Conservation (phyloP, 2,888 invertebrate species). For the Microctonus brassicae region DNA sequence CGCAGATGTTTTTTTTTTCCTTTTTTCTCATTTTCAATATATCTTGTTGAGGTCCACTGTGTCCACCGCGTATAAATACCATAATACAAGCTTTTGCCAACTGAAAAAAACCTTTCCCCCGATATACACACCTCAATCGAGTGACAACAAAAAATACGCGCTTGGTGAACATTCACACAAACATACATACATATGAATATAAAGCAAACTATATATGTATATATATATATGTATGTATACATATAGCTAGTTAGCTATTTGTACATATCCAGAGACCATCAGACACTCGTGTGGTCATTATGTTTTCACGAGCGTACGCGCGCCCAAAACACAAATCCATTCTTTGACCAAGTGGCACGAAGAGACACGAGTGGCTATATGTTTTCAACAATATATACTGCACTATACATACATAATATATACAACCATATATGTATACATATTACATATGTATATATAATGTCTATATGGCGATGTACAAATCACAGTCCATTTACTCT, state of each 20-base stretch:
- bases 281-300: slow-evolving; percentile 54
- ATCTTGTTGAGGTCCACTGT: not conserved
- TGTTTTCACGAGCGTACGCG: slow-evolving; percentile 50
- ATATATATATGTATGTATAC: slow-evolving; percentile 35
- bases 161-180: too few species aligned
- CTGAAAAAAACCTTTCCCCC: not conserved
- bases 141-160: slow-evolving; percentile 2
- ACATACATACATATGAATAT: too few species aligned
- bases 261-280: too few species aligned
- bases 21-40: not conserved
- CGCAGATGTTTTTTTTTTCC: slow-evolving; percentile 13
- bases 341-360: slow-evolving; percentile 48
- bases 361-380: slow-evolving; percentile 30
- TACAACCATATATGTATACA: not conserved
- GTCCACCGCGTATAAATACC: not conserved
- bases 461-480: slow-evolving; percentile 59
- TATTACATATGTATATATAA: too few species aligned
- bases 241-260: too few species aligned
- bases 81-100: not conserved
- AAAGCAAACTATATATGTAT: too few species aligned
- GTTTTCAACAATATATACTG: not conserved
- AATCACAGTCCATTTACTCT: slow-evolving; percentile 67
- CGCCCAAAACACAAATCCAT: slow-evolving; percentile 61
- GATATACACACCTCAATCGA: not conserved
- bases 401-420: not conserved